Evolutionary conservation across 2,888 invertebrate genomes (phyloP).

Genomic region (Tyria jacobaeae): DNA sequence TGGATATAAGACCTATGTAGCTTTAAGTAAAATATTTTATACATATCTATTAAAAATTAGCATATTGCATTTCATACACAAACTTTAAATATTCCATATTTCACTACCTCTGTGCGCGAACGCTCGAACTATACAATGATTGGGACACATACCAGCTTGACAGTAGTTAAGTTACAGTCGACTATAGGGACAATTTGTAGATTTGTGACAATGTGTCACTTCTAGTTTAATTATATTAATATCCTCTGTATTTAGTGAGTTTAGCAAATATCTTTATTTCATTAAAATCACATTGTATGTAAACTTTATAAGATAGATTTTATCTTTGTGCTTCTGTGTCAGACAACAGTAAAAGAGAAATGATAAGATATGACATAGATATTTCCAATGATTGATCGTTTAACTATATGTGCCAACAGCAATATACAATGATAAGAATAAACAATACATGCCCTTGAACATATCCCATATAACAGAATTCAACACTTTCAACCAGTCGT

Average conservation of each 20-base stretch:
- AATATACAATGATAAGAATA: not conserved
- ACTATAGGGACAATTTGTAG: no score
- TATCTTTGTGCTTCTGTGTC: slow-evolving; percentile 11
- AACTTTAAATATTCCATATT: no score
- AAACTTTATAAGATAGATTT: not conserved
- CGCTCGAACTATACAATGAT: no score
- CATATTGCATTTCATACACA: no score
- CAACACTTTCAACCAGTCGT: not conserved
- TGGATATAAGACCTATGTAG: no score
- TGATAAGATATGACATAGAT: not conserved
- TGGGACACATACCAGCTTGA: no score
- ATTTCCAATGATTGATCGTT: not conserved
- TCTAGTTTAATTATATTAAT: not conserved
- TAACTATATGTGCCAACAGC: not conserved
- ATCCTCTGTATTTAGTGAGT: not conserved
- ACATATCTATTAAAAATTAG: no score
- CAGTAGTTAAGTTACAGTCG: no score
- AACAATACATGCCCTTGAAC: not conserved
- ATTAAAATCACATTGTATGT: not conserved
- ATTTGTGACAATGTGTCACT: no score
- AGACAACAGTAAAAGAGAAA: slow-evolving; percentile 6
- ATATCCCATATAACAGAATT: not conserved
- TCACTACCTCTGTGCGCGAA: no score
- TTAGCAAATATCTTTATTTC: not conserved
- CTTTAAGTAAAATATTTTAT: no score